phyloP scores from a whole-genome alignment of 2,888 invertebrate genomes.

The Drosophila mayaguana region DNA sequence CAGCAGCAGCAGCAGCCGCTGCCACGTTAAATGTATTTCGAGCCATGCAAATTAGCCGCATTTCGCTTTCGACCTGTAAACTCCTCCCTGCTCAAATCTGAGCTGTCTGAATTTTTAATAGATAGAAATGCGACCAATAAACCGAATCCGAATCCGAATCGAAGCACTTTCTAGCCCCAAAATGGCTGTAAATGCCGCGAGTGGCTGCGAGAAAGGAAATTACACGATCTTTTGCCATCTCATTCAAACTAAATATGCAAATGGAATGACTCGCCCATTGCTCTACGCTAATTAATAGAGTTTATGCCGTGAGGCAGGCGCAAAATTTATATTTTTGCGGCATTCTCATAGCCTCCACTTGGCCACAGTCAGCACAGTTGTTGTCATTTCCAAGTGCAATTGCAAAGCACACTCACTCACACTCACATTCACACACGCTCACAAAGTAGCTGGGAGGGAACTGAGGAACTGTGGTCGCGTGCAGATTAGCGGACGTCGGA shows the following conservation, averaged over 20 bases:
- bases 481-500: constrained; percentile 59
- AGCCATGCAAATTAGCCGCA: constrained; percentile 58
- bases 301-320: constrained; percentile 8
- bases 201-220: constrained; percentile 26
- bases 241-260: constrained; percentile 54
- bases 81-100: constrained; percentile 47
- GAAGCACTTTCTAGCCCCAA: constrained; percentile 47
- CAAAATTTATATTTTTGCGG: constrained; percentile 45
- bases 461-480: constrained; percentile 68
- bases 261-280: constrained; percentile 56
- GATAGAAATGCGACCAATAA: constrained; percentile 44
- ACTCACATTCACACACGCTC: background rate
- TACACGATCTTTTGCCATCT: constrained; percentile 30
- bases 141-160: background rate
- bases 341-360: constrained; percentile 60
- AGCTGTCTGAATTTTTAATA: constrained; percentile 42
- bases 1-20: constrained; percentile 35
- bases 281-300: constrained; percentile 57
- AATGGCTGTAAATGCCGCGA: constrained; percentile 19
- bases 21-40: constrained; percentile 43
- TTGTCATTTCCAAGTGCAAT: constrained; percentile 47
- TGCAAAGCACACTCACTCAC: constrained; percentile 14
- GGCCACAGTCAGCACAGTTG: constrained; percentile 9
- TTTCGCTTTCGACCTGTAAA: constrained; percentile 55
- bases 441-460: constrained; percentile 34